A percentile compares a stretch with the other conserved stretches of the same genome.
Conservation (phyloP, 2,797 vertebrate species). For the Crocodylus rhombifer region DNA sequence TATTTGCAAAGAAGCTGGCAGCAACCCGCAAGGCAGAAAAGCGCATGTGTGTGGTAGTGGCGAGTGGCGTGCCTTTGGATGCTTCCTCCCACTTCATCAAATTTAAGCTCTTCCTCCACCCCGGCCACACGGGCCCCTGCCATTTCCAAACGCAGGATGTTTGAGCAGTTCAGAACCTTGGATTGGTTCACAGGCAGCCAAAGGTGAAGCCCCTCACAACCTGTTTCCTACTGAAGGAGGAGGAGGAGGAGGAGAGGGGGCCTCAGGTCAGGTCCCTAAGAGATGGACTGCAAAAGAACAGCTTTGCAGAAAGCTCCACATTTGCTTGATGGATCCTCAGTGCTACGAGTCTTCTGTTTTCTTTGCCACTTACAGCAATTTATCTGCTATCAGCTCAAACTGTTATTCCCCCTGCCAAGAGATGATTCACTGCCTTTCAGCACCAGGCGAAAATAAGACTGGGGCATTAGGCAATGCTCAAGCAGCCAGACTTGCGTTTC, state of each 20-base stretch:
- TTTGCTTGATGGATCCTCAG: not conserved
- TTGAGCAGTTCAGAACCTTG: not conserved
- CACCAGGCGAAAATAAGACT: not conserved
- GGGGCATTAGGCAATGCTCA: not conserved
- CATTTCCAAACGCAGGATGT: slow-evolving; percentile 6
- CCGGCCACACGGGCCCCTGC: not conserved
- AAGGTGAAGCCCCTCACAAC: not conserved
- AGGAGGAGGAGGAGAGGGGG: not conserved
- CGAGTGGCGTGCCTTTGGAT: not conserved
- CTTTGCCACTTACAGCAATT: not conserved
- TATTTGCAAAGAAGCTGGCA: slow-evolving; percentile 19
- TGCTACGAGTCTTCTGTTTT: not conserved
- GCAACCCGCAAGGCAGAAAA: not conserved
- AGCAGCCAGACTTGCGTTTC: not conserved
- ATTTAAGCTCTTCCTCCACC: slow-evolving; percentile 30
- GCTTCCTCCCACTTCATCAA: slow-evolving; percentile 31
- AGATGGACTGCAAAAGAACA: not conserved
- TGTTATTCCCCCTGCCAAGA: not conserved
- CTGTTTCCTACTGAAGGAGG: not conserved
- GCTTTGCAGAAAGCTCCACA: not conserved
- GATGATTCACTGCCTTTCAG: not conserved
- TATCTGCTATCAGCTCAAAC: not conserved
- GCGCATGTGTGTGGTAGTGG: not conserved
- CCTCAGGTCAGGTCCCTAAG: not conserved
- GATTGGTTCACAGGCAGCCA: not conserved